Evolutionary conservation across 2,888 invertebrate species (phyloP), one percentile per base, ranked within the genome.

Genomic region (Andrena trimmerana): DNA sequence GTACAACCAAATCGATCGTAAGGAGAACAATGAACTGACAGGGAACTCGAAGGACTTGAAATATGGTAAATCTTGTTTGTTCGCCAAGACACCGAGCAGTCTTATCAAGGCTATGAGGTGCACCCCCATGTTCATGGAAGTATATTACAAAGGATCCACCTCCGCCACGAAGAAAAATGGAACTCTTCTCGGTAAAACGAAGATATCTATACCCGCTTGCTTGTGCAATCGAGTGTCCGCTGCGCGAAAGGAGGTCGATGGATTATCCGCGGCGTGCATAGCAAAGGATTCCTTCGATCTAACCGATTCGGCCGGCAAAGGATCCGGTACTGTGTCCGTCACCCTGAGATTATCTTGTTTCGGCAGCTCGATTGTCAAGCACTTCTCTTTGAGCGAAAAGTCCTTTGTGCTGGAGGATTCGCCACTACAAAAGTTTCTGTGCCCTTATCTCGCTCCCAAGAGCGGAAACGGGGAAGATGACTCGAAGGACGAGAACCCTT

Each of bases 301-400:
- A 29, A 81, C 54, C 24, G 85, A 87, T 63, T 59, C 86, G 31
- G 66, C 85, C 4, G 85, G 84, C 0, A 81, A 79, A 13, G 65
- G 70, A 2, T 86, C 86, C 4, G 93, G 92, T 36, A 87, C 63
- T 0, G 87, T 92, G 54, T 81, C 86, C 3, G 81, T 91, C 10
- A 85, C 87, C 16, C 67, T 91, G 3, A 79, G 90, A 36, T 79
- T 93, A 8, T 90, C 91, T 6, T 91, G 92, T 67, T 91, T 92
- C 87, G 73, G 86, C 16, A 86, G 76, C 16, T 59, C 84, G 0
- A 78, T 81, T 31, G 86, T 91, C 5, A 90, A 91, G 2, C 90
- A 90, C 33, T 90, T 92, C 48, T 74, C 76, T 5, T 70, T 86
- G 1, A 52, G 8, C 7, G 72, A 76, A 0, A 82, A 88, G 50